phyloP scores from a whole-genome alignment of 2,113 vertebrate genomes.

The Andinoacara biseriatus region DNA sequence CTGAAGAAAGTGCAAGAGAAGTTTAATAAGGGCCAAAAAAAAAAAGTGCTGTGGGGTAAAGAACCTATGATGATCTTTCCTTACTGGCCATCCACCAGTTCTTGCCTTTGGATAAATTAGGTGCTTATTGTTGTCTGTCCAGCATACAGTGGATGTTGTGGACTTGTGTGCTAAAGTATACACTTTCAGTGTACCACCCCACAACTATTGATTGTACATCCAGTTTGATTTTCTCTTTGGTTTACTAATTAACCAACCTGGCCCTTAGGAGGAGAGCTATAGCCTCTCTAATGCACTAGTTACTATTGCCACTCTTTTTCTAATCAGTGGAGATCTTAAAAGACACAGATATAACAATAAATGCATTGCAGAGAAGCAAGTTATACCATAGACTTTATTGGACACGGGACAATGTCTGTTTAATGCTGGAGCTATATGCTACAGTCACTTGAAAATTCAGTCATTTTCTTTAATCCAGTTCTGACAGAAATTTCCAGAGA shows the following conservation, averaged over 20 bases:
- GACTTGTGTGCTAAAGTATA: conserved; percentile 17
- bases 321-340: conserved; percentile 66
- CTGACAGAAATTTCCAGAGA: conserved; percentile 51
- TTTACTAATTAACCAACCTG: conserved; percentile 71
- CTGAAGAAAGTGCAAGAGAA: neutral
- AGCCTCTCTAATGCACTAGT: conserved; percentile 59
- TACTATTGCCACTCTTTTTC: conserved; percentile 55
- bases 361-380: conserved; percentile 33
- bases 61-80: neutral
- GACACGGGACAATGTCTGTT: conserved; percentile 14
- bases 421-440: conserved; percentile 33
- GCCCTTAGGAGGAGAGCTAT: conserved; percentile 43
- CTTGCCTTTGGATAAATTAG: conserved; percentile 18
- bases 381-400: conserved; percentile 41
- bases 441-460: conserved; percentile 52
- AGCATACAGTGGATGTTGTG: neutral
- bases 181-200: conserved; percentile 3
- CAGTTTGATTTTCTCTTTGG: conserved; percentile 71
- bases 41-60: neutral
- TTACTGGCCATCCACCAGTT: conserved; percentile 2
- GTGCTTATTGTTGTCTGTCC: conserved; percentile 20
- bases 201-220: conserved; percentile 65
- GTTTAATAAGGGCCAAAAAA: conserved; percentile 9
- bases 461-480: conserved; percentile 55
- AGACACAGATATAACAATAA: conserved; percentile 39